Base-by-base conservation (phyloP, 2,888 invertebrate genomes). In the Crossocerus cetratus region DNA sequence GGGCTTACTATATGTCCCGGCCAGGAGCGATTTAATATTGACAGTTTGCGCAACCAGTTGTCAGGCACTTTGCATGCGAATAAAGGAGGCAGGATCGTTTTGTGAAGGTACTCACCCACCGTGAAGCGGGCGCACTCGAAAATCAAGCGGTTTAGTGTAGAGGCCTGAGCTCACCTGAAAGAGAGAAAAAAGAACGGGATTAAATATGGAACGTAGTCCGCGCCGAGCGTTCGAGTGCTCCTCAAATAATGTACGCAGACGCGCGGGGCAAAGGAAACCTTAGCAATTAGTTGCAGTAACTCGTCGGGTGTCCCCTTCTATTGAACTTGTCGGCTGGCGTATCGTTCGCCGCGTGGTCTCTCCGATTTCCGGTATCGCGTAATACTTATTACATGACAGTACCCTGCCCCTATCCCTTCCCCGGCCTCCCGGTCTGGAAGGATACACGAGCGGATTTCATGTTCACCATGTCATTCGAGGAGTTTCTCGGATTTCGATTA, bases 331-430 rank as follows among this genome's bases (percentile, higher is more conserved):
- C 32, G 32, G 68, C 63, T 57, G 55, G 65, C 65, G 56, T 55
- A 71, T 73, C 55, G 63, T 23, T 42, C 54, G 61, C 73, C 69
- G 59, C 56, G 65, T 59, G 65, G 32, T 74, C 65, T 45, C 61
- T 55, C 42, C 42, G 61, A 66, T 76, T 76, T 76, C 74, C 74
- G 66, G 73, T 74, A 63, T 69, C 73, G 61, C 65, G 70, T 76
- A 76, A 74, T 74, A 72, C 72, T 80, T 72, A 76, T 81, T 80
- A 80, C 81, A 75, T 78, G 81, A 74, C 66, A 18, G 59, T 20
- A 4, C 8, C 32, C 32, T 8, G 1, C 32, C 8, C 32, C 32
- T 8, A 2, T 32, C 11, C 1, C 32, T 11, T 32, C 32, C 32
- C 32, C 32, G 8, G 32, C 32, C 32, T 32, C 67, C 70, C 75